A percentile compares a stretch with the other conserved stretches of the same genome.
Evolutionary conservation across 2,797 vertebrate genomes (phyloP).

Genomic region (Scomberomorus guttatus): DNA sequence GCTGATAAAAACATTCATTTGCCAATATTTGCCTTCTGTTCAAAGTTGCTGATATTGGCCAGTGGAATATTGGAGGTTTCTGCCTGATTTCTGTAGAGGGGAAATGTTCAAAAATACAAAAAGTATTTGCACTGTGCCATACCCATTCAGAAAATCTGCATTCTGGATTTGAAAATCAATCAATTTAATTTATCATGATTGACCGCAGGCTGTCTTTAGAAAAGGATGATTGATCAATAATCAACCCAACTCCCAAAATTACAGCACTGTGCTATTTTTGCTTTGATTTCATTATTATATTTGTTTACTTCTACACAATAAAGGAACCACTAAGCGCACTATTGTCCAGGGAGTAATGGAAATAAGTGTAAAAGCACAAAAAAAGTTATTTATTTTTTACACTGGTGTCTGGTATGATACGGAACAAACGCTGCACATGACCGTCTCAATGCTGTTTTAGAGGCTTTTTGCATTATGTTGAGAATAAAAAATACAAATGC

Average conservation of each 20-base stretch:
- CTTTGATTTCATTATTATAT: not conserved
- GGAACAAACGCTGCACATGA: not conserved
- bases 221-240: not conserved
- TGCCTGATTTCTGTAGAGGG: not conserved
- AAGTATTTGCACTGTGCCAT: too few species aligned
- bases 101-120: not conserved
- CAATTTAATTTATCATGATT: not conserved
- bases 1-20: not conserved
- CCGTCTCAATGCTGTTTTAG: not conserved
- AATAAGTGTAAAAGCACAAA: not conserved
- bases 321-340: too few species aligned
- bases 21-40: not conserved
- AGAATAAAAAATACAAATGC: too few species aligned
- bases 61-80: not conserved
- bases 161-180: conserved; percentile 3
- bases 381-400: not conserved
- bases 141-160: too few species aligned
- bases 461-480: not conserved
- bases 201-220: not conserved
- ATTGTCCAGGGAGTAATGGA: too few species aligned
- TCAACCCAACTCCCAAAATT: not conserved
- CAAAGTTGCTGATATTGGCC: not conserved
- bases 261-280: not conserved
- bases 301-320: too few species aligned
- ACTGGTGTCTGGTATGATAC: not conserved